phyloP scores from a whole-genome alignment of 2,797 vertebrate genomes.

The Oophaga sylvatica region DNA sequence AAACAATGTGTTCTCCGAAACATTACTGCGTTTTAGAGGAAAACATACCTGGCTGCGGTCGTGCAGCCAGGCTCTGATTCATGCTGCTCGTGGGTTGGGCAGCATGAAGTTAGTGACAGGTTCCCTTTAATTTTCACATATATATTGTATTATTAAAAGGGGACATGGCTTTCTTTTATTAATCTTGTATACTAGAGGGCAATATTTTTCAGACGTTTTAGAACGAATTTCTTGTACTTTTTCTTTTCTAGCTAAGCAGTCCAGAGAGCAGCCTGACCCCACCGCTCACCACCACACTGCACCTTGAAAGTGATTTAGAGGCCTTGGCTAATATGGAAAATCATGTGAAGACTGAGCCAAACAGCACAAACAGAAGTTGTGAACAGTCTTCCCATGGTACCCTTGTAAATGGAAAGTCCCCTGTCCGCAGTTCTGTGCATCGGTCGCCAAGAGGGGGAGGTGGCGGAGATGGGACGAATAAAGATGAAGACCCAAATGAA shows the following conservation, averaged over 20 bases:
- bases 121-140: no score
- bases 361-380: conserved; percentile 79
- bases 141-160: no score
- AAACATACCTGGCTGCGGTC: no score
- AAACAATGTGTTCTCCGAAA: no score
- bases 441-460: conserved; percentile 71
- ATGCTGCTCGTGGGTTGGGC: no score
- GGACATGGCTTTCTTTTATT: no score
- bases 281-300: conserved; percentile 80
- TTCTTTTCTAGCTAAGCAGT: conserved; percentile 87
- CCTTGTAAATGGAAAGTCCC: conserved; percentile 85
- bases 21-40: no score
- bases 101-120: no score
- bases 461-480: conserved; percentile 71
- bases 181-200: no score
- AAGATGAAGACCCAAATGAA: conserved; percentile 96
- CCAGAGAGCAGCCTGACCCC: conserved; percentile 89
- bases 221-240: background rate
- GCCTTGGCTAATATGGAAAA: conserved; percentile 81
- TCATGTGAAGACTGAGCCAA: conserved; percentile 86
- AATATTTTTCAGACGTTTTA: background rate
- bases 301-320: conserved; percentile 81
- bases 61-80: no score
- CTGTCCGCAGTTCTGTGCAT: conserved; percentile 74
- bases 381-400: conserved; percentile 73